Evolutionary conservation across 1,140 invertebrate species (phyloP).

Genomic region (Drosophila serrata): DNA sequence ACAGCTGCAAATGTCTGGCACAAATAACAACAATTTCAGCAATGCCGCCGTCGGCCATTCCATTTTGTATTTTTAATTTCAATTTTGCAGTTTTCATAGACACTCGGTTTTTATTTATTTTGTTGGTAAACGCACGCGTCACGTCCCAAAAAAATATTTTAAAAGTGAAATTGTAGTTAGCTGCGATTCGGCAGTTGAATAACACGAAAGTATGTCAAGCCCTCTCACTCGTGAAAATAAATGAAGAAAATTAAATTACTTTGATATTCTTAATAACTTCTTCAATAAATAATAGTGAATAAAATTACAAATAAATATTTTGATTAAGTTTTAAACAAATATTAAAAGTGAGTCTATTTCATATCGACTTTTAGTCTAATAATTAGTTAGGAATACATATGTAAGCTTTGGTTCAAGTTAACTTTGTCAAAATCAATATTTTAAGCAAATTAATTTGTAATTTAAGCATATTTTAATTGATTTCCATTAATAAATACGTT

Average conservation of each 20-base stretch:
- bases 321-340: not conserved
- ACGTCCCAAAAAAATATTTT: conserved; percentile 59
- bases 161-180: conserved; percentile 74
- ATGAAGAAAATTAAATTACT: conserved; percentile 12
- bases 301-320: not conserved
- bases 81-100: conserved; percentile 50
- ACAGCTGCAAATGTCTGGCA: conserved; percentile 33
- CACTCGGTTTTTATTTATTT: conserved; percentile 17
- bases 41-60: conserved; percentile 37
- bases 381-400: not conserved
- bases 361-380: not conserved
- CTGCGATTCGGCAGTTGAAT: conserved; percentile 64
- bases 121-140: conserved; percentile 51
- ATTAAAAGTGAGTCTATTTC: too few relatives aligned
- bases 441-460: not conserved
- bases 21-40: conserved; percentile 36
- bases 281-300: not conserved
- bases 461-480: not conserved
- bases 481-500: too few relatives aligned
- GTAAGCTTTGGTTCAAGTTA: not conserved
- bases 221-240: conserved; percentile 17
- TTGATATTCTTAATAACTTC: not conserved
- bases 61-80: conserved; percentile 68
- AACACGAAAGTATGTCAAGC: conserved; percentile 72
- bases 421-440: not conserved